A percentile compares a stretch with the other conserved stretches of the same genome.
Conservation (phyloP, 2,113 vertebrate genomes). For the Lepus europaeus region DNA sequence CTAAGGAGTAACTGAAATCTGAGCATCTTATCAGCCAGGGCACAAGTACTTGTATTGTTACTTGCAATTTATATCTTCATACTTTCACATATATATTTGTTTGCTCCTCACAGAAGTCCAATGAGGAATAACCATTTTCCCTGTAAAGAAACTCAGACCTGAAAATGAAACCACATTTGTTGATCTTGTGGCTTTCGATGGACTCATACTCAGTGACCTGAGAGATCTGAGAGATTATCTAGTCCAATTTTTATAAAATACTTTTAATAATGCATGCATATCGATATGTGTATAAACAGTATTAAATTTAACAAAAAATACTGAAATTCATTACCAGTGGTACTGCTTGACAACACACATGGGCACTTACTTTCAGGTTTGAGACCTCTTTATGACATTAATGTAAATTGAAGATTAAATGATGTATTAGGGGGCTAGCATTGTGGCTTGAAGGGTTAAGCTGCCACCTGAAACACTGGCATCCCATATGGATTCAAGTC, state of each 20-base stretch:
- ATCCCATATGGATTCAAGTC: too few species aligned
- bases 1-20: not conserved
- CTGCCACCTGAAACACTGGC: too few species aligned
- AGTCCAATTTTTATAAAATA: not conserved
- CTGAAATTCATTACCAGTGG: not conserved
- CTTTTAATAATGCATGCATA: not conserved
- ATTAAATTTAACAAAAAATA: conserved; percentile 11
- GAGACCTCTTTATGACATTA: not conserved
- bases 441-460: too few species aligned
- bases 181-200: not conserved
- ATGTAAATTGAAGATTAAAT: conserved; percentile 39
- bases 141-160: not conserved
- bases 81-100: not conserved
- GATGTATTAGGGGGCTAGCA: not conserved
- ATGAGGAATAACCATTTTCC: not conserved
- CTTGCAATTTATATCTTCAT: not conserved
- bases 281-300: not conserved
- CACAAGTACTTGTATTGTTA: not conserved
- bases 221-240: not conserved
- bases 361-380: not conserved
- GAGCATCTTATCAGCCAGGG: not conserved
- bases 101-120: not conserved
- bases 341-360: not conserved
- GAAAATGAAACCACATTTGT: not conserved
- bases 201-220: not conserved